Conservation (phyloP, 1,140 invertebrate species). For the Mactra quadrangularis region DNA sequence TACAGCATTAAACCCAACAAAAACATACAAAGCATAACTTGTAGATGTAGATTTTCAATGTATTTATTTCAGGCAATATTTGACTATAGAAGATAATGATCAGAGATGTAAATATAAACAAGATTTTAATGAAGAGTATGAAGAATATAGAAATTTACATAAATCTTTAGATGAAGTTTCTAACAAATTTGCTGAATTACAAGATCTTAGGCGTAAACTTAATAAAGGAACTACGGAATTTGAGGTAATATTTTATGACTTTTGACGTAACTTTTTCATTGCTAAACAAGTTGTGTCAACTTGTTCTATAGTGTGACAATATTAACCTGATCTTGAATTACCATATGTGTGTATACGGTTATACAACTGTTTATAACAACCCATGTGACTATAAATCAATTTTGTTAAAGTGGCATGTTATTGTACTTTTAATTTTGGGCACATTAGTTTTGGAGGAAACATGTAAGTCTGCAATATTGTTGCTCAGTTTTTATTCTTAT, state of each 20-base stretch:
- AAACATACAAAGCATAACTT: too few relatives aligned
- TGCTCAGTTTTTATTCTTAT: background rate
- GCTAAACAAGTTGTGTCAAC: too few relatives aligned
- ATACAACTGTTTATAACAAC: too few relatives aligned
- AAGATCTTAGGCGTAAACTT: slow-evolving; percentile 87
- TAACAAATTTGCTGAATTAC: slow-evolving; percentile 89
- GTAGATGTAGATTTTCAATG: background rate
- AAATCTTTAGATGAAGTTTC: slow-evolving; percentile 90
- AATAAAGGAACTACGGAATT: slow-evolving; percentile 85
- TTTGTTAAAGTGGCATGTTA: too few relatives aligned
- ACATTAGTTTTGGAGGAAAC: too few relatives aligned
- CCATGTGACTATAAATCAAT: too few relatives aligned
- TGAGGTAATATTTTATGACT: slow-evolving; percentile 82
- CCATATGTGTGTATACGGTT: too few relatives aligned
- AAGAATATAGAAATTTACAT: slow-evolving; percentile 92
- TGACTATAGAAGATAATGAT: slow-evolving; percentile 89
- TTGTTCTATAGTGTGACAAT: too few relatives aligned
- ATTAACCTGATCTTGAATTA: background rate
- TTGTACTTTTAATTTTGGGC: too few relatives aligned
- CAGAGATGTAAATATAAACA: slow-evolving; percentile 93
- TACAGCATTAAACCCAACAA: too few relatives aligned
- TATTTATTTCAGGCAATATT: slow-evolving; percentile 88
- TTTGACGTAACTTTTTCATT: too few relatives aligned
- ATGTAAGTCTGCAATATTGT: background rate
- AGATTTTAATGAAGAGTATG: slow-evolving; percentile 93